Evolutionary conservation across 2,797 vertebrate genomes (phyloP).

Genomic region (Scolopax bukidnonensis): DNA sequence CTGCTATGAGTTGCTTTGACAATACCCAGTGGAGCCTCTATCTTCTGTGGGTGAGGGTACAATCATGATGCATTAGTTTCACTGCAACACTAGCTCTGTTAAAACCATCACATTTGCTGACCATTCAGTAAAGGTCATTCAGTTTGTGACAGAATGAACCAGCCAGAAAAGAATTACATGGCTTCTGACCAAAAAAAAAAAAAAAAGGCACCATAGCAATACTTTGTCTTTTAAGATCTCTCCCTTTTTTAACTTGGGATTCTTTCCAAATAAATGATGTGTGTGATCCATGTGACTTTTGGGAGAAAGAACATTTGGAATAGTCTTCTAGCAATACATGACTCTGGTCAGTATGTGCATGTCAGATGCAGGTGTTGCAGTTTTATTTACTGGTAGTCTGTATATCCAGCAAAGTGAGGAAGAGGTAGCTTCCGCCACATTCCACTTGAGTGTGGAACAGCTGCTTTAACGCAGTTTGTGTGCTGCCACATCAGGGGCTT

Average conservation of each 20-base stretch:
- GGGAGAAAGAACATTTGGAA: neutral
- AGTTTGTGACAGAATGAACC: neutral
- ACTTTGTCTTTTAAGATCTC: neutral
- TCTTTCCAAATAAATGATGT: slow-evolving; percentile 27
- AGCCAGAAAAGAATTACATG: neutral
- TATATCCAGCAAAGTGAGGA: neutral
- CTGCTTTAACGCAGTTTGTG: neutral
- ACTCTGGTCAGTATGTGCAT: neutral
- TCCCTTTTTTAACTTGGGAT: neutral
- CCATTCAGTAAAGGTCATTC: slow-evolving; percentile 18
- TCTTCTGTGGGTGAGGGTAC: slow-evolving; percentile 1
- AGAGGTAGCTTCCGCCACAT: neutral
- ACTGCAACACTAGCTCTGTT: neutral
- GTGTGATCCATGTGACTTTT: neutral
- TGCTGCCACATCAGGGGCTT: neutral
- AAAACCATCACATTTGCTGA: slow-evolving; percentile 28
- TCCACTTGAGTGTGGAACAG: neutral
- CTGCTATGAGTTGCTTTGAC: slow-evolving; percentile 49
- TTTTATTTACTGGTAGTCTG: neutral
- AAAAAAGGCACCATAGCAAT: neutral
- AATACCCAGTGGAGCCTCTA: slow-evolving; percentile 27
- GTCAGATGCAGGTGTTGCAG: neutral
- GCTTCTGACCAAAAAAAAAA: neutral
- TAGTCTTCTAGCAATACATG: neutral
- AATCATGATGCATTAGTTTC: neutral